A percentile compares a stretch with the other conserved stretches of the same genome.
Evolutionary conservation across 1,140 invertebrate genomes (phyloP).

Genomic region (Mizuhopecten yessoensis): DNA sequence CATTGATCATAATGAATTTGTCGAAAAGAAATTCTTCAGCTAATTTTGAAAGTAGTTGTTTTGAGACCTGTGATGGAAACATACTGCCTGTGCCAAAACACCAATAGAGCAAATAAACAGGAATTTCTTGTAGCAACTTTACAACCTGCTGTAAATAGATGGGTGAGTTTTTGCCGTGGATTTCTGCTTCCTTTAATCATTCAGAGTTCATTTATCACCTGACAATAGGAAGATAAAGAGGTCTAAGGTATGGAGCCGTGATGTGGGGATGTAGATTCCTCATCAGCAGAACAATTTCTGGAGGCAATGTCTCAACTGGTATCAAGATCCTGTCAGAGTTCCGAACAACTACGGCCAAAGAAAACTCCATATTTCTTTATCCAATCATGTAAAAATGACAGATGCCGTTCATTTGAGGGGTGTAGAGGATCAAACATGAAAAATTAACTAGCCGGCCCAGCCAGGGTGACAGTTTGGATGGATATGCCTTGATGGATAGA

Average conservation of each 20-base stretch:
- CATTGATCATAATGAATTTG: background rate
- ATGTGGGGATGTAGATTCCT: background rate
- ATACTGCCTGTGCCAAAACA: background rate
- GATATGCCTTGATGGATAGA: slow-evolving; percentile 28
- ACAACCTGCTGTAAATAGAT: background rate
- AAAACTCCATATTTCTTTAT: slow-evolving; percentile 40
- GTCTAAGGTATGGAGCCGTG: background rate
- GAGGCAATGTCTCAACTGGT: background rate
- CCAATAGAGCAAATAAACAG: background rate
- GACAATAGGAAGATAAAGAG: slow-evolving; percentile 1
- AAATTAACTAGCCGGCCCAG: slow-evolving; percentile 5
- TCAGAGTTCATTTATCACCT: slow-evolving; percentile 27
- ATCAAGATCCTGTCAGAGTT: slow-evolving; percentile 3
- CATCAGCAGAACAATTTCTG: background rate
- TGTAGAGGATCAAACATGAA: slow-evolving; percentile 33
- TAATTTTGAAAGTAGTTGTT: background rate
- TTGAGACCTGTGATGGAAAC: background rate
- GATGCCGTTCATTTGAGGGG: slow-evolving; percentile 1
- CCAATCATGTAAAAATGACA: slow-evolving; percentile 38
- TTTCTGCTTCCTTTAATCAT: slow-evolving; percentile 23
- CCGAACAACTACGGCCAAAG: background rate
- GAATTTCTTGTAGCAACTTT: background rate
- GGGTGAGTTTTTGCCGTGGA: background rate
- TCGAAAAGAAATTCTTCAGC: background rate
- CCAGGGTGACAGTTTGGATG: slow-evolving; percentile 30